Base-by-base conservation (phyloP, 2,113 vertebrate genomes). In the Ailurus styani region DNA sequence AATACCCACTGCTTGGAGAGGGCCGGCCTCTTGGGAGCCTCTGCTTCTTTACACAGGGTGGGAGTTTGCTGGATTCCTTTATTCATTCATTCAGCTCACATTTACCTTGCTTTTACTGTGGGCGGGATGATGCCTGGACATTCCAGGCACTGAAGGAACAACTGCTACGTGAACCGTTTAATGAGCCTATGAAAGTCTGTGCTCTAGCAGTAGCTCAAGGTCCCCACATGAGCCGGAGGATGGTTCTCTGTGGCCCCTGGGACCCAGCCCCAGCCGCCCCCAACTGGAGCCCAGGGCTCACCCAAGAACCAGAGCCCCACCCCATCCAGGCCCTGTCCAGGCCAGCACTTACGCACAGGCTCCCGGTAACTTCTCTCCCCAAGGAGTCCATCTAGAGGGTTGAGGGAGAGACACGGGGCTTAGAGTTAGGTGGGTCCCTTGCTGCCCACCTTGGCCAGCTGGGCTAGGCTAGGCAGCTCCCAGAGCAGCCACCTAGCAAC, bases 311-410 rank as follows among this genome's bases (percentile, higher is more conserved):
- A 27, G n/a, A 1, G 6, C 0, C 15, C 52, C 6, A 6, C 9
- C 62, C 64, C 66, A 47, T 0, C 42, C 23, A 83, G 54, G 50
- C 21, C 64, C 72, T 60, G 7, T 55, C 42, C 18, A 47, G 52
- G 34, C 31, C 75, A 54, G 90, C 66, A 99, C 98, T 99, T 98
- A 99, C 95, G 83, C 93, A 98, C 98, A 27, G 98, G 98, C 50
- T 98, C 98, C 97, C 98, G 98, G 96, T 98, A 97, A 96, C 98
- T 98, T 97, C 79, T 98, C 96, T 99, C 98, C 98, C 98, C 98
- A 0, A 99, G 98, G 11, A 96, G 84, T 90, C 98, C 98, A 97
- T 75, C 98, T 98, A 96, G 60, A 97, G 97, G 93, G 42, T 64
- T 42, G 96, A 98, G 45, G 96, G 7, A 96, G 68, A 95, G 94